Evolutionary conservation across 2,113 vertebrate species (phyloP).

Genomic region (Dissostichus mawsoni): DNA sequence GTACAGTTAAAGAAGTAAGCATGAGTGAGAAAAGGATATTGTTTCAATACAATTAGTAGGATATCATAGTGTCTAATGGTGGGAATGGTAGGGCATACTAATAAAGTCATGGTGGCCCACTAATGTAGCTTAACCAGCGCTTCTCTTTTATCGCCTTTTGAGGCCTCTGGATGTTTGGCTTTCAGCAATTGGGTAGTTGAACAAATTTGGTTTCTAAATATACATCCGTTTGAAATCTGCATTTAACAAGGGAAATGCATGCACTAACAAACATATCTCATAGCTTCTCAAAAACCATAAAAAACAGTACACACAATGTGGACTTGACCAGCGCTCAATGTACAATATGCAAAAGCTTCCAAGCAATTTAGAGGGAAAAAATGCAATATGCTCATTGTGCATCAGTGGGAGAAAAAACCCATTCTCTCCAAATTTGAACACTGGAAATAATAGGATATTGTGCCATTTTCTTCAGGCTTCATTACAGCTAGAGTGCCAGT

Average conservation of each 20-base stretch:
- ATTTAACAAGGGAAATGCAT: conserved; percentile 53
- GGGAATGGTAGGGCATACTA: conserved; percentile 87
- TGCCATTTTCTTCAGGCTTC: conserved; percentile 70
- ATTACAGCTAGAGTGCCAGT: conserved; percentile 60
- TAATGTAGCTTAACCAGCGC: conserved; percentile 76
- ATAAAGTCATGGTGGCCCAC: conserved; percentile 85
- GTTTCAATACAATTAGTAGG: conserved; percentile 13
- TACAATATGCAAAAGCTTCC: conserved; percentile 67
- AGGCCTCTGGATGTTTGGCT: conserved; percentile 23
- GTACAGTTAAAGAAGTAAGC: not conserved
- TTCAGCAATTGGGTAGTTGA: conserved; percentile 41
- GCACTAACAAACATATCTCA: conserved; percentile 39
- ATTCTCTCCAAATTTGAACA: conserved; percentile 65
- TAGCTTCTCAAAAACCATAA: conserved; percentile 51
- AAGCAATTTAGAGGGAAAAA: conserved; percentile 65
- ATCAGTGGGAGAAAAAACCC: conserved; percentile 43
- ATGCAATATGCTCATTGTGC: conserved; percentile 75
- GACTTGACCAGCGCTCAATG: conserved; percentile 56
- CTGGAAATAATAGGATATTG: conserved; percentile 62
- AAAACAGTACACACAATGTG: conserved; percentile 39
- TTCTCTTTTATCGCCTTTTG: conserved; percentile 13
- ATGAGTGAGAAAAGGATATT: not conserved
- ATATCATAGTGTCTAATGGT: conserved; percentile 79
- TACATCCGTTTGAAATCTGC: conserved; percentile 52
- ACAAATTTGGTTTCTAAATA: conserved; percentile 48